Evolutionary conservation across 1,140 invertebrate species (phyloP).

Genomic region (Leptopilina boulardi): DNA sequence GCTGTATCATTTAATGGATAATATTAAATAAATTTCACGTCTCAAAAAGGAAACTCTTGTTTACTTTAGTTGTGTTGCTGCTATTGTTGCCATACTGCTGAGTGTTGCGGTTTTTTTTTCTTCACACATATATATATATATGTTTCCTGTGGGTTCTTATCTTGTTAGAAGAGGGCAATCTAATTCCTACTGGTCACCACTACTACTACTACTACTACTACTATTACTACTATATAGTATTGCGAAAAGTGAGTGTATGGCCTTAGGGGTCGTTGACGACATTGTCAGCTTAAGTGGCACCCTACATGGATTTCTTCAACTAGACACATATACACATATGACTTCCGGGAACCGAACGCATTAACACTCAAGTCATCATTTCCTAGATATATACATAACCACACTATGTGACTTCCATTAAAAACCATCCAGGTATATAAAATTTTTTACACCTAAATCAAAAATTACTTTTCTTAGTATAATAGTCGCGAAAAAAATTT

Average conservation of each 20-base stretch:
- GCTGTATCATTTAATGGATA: too few relatives aligned
- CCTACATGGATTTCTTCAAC: neutral
- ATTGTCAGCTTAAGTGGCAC: conserved; percentile 25
- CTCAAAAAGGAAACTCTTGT: neutral
- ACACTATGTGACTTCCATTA: too few relatives aligned
- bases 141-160: conserved; percentile 22
- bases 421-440: too few relatives aligned
- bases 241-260: neutral
- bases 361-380: neutral
- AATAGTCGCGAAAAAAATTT: too few relatives aligned
- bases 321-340: too few relatives aligned
- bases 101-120: conserved; percentile 23
- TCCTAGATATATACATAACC: too few relatives aligned
- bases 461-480: too few relatives aligned
- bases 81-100: neutral
- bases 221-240: too few relatives aligned
- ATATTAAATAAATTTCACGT: neutral
- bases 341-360: conserved; percentile 14
- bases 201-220: too few relatives aligned
- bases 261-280: conserved; percentile 11
- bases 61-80: neutral
- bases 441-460: too few relatives aligned
- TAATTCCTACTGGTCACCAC: neutral
- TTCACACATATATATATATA: too few relatives aligned
- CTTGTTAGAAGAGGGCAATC: conserved; percentile 19